phyloP scores from a whole-genome alignment of 2,797 vertebrate genomes.

The Pelochelys cantorii region DNA sequence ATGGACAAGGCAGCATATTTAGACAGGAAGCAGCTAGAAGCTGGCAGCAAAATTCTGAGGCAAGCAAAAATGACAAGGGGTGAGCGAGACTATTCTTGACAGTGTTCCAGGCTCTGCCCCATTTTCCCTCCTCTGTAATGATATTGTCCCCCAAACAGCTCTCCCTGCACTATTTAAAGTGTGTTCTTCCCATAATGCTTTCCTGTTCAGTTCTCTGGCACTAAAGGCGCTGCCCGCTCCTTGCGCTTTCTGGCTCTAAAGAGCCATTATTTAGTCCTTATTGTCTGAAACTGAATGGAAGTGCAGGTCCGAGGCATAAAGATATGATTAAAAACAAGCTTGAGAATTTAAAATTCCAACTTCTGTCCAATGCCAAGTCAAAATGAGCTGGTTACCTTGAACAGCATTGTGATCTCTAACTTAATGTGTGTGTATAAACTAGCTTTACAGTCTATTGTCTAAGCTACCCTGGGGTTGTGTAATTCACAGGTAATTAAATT shows the following conservation, averaged over 20 bases:
- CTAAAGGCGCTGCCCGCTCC: accelerated
- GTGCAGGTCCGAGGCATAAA: constrained; percentile 40
- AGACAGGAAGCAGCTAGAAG: neutral
- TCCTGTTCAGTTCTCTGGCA: accelerated
- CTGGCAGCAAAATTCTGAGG: accelerated
- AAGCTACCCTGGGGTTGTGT: constrained; percentile 33
- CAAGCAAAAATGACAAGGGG: accelerated
- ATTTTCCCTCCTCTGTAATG: accelerated
- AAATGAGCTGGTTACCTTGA: constrained; percentile 65
- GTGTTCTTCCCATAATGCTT: neutral
- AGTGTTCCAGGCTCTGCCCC: neutral
- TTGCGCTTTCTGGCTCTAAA: neutral
- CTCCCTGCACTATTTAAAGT: neutral
- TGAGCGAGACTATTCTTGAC: neutral
- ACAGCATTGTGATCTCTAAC: constrained; percentile 57
- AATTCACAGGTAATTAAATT: constrained; percentile 56
- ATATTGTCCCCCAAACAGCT: accelerated
- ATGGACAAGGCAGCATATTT: neutral
- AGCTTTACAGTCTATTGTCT: constrained; percentile 56
- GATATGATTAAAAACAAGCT: constrained; percentile 26
- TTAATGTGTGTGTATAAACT: constrained; percentile 40
- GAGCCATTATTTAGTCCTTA: constrained; percentile 12
- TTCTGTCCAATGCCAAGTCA: constrained; percentile 40
- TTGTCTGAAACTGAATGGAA: accelerated
- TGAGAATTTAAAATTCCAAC: constrained; percentile 39